Evolutionary conservation across 2,888 invertebrate species (phyloP), one percentile per base, ranked within the genome.

Genomic region (Epinotia nisella): DNA sequence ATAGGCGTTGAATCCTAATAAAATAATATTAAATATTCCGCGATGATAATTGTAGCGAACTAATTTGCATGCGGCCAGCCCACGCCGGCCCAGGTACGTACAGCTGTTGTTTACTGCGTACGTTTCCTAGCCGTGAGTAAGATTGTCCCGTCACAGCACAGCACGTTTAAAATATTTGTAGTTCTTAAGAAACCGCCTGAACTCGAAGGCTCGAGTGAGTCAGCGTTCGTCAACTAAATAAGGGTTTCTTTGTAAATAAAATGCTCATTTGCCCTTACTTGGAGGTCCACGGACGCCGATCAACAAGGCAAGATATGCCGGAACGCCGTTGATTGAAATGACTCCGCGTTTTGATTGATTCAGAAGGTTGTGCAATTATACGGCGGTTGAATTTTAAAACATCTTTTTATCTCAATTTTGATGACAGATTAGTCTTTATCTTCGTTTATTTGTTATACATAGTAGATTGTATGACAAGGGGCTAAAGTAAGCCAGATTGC

Each of bases 241-340:
- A 91, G 91, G 91, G 88, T 84, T 85, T 85, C 83, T 87, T 85
- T 85, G 84, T 78, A 83, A 85, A 86, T 87, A 83, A 86, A 87
- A 86, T 83, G 75, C 84, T 84, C 86, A 87, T 89, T 73, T 89
- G 82, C 83, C 91, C 90, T 83, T 89, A 88, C 81, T 85, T 83
- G 90, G 91, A 83, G 75, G 80, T 77, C 83, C 88, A 88, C 81
- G 89, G 87, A 86, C 85, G 79, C 79, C 61, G 78, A 85, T 87
- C 67, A 79, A 87, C 85, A 90, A 85, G 90, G 90, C 80, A 86
- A 86, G 86, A 85, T 87, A 90, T 90, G 88, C 87, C 88, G 89
- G 91, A 90, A 91, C 87, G 87, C 77, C 71, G 83, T 78, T 76
- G 78, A 83, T 83, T 81, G 79, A 79, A 80, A 77, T 78, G 78